Evolutionary conservation across 2,797 vertebrate species (phyloP).

Genomic region (Xenopus petersii): DNA sequence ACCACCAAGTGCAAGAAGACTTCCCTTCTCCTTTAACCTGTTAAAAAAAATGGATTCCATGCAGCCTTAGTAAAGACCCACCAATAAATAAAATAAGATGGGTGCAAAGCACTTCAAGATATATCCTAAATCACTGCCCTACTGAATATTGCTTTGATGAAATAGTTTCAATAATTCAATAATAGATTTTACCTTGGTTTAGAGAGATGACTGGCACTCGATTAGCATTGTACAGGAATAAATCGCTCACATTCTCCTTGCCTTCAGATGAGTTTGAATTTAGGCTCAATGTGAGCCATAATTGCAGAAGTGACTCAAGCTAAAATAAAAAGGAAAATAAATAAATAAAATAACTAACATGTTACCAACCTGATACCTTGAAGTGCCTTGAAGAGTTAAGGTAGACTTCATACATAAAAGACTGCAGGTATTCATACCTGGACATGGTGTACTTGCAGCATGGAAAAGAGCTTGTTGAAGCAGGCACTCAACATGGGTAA

Average conservation of each 20-base stretch:
- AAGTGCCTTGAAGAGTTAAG: too few species aligned
- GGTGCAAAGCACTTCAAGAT: too few species aligned
- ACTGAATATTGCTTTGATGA: too few species aligned
- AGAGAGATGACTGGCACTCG: conserved; percentile 90
- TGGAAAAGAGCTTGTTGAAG: conserved; percentile 98
- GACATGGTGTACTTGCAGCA: conserved; percentile 96
- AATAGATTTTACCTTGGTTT: conserved; percentile 82
- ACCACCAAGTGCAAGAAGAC: too few species aligned
- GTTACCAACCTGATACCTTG: too few species aligned
- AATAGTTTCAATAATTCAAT: background rate
- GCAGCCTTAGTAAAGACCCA: too few species aligned
- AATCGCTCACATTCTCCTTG: conserved; percentile 86
- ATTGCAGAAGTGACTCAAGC: conserved; percentile 94
- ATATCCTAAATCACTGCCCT: too few species aligned
- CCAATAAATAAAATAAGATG: too few species aligned
- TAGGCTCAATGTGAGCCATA: conserved; percentile 96
- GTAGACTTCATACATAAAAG: too few species aligned
- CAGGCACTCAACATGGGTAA: conserved; percentile 92
- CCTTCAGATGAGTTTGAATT: conserved; percentile 83
- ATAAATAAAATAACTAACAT: background rate
- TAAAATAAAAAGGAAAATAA: conserved; percentile 52
- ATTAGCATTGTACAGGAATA: conserved; percentile 94
- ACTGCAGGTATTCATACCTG: conserved; percentile 73
- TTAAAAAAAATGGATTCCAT: too few species aligned
- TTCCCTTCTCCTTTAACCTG: too few species aligned